Base-by-base conservation (phyloP, 2,888 invertebrate species). In the Sinodicranocentrus sp. region DNA sequence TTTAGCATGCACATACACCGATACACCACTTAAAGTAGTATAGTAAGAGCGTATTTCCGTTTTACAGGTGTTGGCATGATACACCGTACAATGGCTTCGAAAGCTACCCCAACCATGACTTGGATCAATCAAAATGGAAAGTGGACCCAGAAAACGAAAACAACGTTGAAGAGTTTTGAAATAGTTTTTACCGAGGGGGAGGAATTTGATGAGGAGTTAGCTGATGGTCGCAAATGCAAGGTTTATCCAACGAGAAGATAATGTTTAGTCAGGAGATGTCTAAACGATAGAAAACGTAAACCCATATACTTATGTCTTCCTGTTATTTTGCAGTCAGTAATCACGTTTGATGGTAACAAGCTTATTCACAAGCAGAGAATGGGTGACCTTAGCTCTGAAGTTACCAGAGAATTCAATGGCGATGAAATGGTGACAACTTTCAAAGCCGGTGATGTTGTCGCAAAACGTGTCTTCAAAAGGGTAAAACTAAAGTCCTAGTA, bases 81-180 rank as follows among this genome's bases (percentile, higher is more conserved):
- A 17, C 61, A 79, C n/a, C 78, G 86, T 0, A 83, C 63, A 0
- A 39, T 86, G 54, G 86, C 84, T 8, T 13, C 21, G 0, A 72
- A 61, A 17, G 78, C 75, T 0, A 54, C 39, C 1, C 82, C 82
- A 19, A 78, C 70, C 0, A 67, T 86, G 82, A 79, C 82, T 8
- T 86, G 71, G 79, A 79, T 76, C 26, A 75, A 84, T 26, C 82
- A 82, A 15, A 76, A 75, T 68, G 83, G 79, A 15, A 84, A 82
- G 17, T 86, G 84, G 84, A 86, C 86, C 15, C 86, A 86, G 21
- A 84, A 84, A 25, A 86, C 86, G 0, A 73, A 75, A 21, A 82
- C 86, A 6, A 63, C 79, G 10, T 65, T 86, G 26, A 86, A 86
- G 61, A 84, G 79, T 52, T 86, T 84, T 48, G 68, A 86, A 54